Evolutionary conservation across 2,113 vertebrate genomes (phyloP).

Genomic region (Oostethus manadensis): DNA sequence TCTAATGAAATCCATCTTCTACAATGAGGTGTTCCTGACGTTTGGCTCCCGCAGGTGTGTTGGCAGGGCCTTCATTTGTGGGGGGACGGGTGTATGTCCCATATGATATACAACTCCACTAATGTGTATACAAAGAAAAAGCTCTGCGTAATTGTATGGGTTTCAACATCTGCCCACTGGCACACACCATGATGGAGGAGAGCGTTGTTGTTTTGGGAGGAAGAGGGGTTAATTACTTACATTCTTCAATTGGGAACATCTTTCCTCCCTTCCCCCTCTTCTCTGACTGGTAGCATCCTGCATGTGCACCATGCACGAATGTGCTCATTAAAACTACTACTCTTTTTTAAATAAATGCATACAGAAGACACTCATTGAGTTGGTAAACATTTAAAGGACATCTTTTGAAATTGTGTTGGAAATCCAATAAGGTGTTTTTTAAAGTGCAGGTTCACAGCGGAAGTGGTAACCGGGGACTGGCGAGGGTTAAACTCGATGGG

Average conservation of each 20-base stretch:
- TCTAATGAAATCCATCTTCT: slow-evolving; percentile 66
- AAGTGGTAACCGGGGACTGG: slow-evolving; percentile 3
- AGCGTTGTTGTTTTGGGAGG: slow-evolving; percentile 55
- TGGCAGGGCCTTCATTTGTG: slow-evolving; percentile 8
- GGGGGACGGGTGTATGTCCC: not conserved
- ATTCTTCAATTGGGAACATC: slow-evolving; percentile 65
- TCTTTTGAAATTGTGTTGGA: not conserved
- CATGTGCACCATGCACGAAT: slow-evolving; percentile 14
- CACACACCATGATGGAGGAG: slow-evolving; percentile 30
- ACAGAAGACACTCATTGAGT: not conserved
- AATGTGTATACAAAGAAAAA: slow-evolving; percentile 11
- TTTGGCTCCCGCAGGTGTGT: slow-evolving; percentile 10
- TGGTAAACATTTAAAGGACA: not conserved
- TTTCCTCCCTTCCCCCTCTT: slow-evolving; percentile 26
- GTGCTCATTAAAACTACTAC: not conserved
- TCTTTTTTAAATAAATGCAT: no score
- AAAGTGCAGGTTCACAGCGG: slow-evolving; percentile 19
- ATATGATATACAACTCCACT: slow-evolving; percentile 21
- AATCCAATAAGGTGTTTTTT: not conserved
- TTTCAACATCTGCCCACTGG: not conserved
- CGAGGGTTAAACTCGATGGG: slow-evolving; percentile 47
- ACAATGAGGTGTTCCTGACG: slow-evolving; percentile 58
- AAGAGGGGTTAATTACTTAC: slow-evolving; percentile 60
- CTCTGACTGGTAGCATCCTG: slow-evolving; percentile 13
- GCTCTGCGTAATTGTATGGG: not conserved